Base-by-base conservation (phyloP, 1,140 invertebrate species). In the Temnothorax nylanderi region DNA sequence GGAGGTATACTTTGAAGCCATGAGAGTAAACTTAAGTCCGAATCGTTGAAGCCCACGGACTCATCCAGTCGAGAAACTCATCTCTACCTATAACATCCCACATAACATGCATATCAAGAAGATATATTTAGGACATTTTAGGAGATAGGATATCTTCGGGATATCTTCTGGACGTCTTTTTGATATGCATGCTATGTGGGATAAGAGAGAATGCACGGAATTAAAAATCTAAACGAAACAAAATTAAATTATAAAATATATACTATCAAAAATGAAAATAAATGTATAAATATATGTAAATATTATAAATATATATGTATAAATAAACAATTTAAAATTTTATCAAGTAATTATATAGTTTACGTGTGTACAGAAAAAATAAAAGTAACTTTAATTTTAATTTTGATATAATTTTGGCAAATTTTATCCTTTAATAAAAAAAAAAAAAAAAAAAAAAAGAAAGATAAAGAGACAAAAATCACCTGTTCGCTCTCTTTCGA, bases 1-100 rank as follows among this genome's bases (percentile, higher is more conserved):
- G 97, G 95, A 0, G 99, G 98, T 91, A 99, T 98, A 89, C 97
- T 98, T 94, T 99, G 98, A 34, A 99, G 95, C 99, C 99, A 99
- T 0, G 98, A 99, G 0, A 99, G 95, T 11, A 99, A 95, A 93
- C 98, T 99, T 18, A 99, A 95, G 95, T 99, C 99, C 0, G 98
- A 98, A 93, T 98, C 98, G 91, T 96, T 98, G 93, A 98, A 98
- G 26, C 26, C 26, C 26, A 26, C 26, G 26, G 26, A 26, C 26
- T 0, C 26, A 26, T 26, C 26, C 26, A 26, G 26, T 26, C 26
- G 26, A 26, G 26, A 26, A 26, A 26, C 26, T 26, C 26, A 26
- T 26, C 26, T 26, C 26, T 26, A 26, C 0, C 26, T 26, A 26
- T 26, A 26, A 26, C 26, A 26, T 0, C n/a, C n/a, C n/a, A n/a